Conservation (phyloP, 1,140 invertebrate species). For the Drosophila bifasciata region DNA sequence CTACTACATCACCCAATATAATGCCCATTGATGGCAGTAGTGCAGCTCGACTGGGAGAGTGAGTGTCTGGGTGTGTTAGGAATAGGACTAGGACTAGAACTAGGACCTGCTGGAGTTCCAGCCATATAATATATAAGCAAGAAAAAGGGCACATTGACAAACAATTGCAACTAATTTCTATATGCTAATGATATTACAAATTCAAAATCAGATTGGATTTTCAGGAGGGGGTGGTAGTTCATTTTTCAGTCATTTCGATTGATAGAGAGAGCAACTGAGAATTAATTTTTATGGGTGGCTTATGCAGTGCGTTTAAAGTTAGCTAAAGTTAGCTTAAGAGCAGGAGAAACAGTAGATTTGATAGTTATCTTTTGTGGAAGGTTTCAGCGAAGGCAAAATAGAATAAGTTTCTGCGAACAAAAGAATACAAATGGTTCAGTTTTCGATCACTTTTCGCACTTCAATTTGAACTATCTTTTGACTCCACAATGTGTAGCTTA, state of each 20-base stretch:
- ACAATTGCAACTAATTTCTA: slow-evolving; percentile 40
- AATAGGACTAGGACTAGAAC: slow-evolving; percentile 3
- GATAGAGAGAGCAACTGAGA: slow-evolving; percentile 36
- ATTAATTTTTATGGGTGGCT: slow-evolving; percentile 10
- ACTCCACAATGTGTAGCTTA: no score
- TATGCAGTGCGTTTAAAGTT: slow-evolving; percentile 28
- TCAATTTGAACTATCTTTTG: no score
- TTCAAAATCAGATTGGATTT: slow-evolving; percentile 8
- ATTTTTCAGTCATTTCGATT: slow-evolving; percentile 37
- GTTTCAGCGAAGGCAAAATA: no score
- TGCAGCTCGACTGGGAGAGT: slow-evolving; percentile 36
- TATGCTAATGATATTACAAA: slow-evolving; percentile 40
- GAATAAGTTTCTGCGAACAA: no score
- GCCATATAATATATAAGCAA: no score
- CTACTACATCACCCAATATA: slow-evolving; percentile 37
- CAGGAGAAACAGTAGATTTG: no score
- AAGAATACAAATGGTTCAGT: no score
- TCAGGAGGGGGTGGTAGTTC: slow-evolving; percentile 9
- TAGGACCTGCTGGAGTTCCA: slow-evolving; percentile 4
- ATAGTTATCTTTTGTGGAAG: no score
- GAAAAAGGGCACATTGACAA: neutral
- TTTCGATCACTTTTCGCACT: no score
- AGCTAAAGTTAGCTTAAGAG: neutral
- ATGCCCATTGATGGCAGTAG: slow-evolving; percentile 31
- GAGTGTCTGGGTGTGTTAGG: slow-evolving; percentile 1